Base-by-base conservation (phyloP, 2,113 vertebrate species). In the Pelobates fuscus region DNA sequence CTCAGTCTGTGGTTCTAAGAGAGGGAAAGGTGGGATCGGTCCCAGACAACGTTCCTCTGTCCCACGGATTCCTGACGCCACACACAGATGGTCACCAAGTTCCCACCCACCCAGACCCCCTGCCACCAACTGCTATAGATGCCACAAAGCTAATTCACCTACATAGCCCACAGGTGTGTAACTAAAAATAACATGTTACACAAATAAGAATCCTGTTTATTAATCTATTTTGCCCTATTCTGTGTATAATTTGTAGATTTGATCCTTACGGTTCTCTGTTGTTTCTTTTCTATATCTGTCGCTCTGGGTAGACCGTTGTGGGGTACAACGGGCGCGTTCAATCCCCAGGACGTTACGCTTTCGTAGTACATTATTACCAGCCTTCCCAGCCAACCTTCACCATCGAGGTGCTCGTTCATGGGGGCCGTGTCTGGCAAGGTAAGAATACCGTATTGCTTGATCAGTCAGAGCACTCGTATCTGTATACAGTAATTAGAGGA, bases 341-440 rank as follows among this genome's bases (percentile, higher is more conserved):
- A 8, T 32, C 81, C 0, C 84, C 95, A 79, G 96, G 96, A 0
- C 95, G 94, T n/a, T 98, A 98, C 0, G 94, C 94, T 78, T 95
- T 99, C 85, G 88, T 99, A 76, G 85, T 98, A 1, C 97, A 99
- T 44, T 91, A 92, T 65, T 97, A 96, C 87, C 97, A 98, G 85
- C 97, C 97, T 0, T 81, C 82, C 24, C 92, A 97, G 67, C 91
- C 95, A 54, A 84, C 89, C 67, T 99, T 92, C 77, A 79, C 91
- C 0, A 72, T 97, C 46, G 94, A 98, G 78, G 91, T 98, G 26
- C 89, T 94, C 23, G 80, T 99, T 70, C 94, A 88, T 0, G 94
- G 91, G 0, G 97, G 96, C 8, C 93, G 92, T 0, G 82, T 98
- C 86, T 98, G 96, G 96, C 93, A 96, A 78, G 97, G 97, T 98